phyloP scores from a whole-genome alignment of 1,140 invertebrate species.

The Cheumatopsyche charites region DNA sequence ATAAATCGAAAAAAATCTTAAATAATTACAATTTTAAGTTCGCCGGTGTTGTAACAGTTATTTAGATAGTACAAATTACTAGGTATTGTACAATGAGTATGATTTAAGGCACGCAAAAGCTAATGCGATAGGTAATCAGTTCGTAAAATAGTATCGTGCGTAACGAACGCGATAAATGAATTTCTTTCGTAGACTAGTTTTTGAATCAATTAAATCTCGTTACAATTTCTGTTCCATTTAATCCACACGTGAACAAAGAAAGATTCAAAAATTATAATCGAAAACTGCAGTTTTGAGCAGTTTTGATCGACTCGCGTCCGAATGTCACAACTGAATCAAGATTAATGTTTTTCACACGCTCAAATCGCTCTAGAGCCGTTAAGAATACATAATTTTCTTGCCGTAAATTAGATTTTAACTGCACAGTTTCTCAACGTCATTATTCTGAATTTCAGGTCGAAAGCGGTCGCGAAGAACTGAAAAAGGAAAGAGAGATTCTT shows the following conservation, averaged over 20 bases:
- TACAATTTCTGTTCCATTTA: too few species aligned
- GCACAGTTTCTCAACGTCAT: not conserved
- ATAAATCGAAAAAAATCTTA: too few species aligned
- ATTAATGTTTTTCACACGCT: not conserved
- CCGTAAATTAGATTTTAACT: not conserved
- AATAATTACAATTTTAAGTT: too few species aligned
- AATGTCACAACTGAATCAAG: not conserved
- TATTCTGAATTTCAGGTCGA: slow-evolving; percentile 59
- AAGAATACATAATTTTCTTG: not conserved
- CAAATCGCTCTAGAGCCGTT: not conserved
- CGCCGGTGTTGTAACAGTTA: too few species aligned
- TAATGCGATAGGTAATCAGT: slow-evolving; percentile 12
- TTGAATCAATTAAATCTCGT: too few species aligned
- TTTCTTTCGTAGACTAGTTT: too few species aligned
- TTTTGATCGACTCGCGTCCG: not conserved
- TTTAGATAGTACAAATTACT: too few species aligned
- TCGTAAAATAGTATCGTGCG: slow-evolving; percentile 23
- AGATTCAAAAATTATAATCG: not conserved
- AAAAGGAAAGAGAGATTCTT: slow-evolving; percentile 89
- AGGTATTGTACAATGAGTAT: too few species aligned
- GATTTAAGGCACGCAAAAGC: not conserved
- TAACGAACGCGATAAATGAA: slow-evolving; percentile 6
- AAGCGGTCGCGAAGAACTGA: slow-evolving; percentile 72
- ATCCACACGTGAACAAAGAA: too few species aligned
- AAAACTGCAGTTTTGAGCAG: too few species aligned